Conservation (phyloP, 2,888 invertebrate species). For the Isoperla grammatica region DNA sequence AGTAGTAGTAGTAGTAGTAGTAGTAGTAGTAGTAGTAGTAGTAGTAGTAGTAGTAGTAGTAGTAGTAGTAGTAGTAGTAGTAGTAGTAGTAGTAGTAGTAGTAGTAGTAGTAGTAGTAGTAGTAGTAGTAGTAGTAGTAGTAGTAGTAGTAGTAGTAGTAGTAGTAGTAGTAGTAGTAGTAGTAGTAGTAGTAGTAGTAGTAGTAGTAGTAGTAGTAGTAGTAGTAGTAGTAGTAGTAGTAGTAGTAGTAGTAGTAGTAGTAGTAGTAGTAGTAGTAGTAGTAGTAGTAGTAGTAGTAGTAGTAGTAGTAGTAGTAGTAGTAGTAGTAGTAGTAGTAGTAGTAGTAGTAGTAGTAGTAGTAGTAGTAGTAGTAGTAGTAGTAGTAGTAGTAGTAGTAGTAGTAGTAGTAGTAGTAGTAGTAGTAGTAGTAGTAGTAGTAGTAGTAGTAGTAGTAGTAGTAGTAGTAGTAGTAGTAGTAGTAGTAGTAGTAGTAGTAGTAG, state of each 20-base stretch:
- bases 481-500: neutral
- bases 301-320: constrained; percentile 12
- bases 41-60: constrained; percentile 12
- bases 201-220: constrained; percentile 12
- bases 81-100: constrained; percentile 12
- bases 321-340: constrained; percentile 12
- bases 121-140: constrained; percentile 12
- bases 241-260: constrained; percentile 12
- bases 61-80: constrained; percentile 12
- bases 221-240: constrained; percentile 12
- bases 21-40: constrained; percentile 12
- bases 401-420: neutral
- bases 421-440: neutral
- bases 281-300: constrained; percentile 12
- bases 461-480: neutral
- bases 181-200: constrained; percentile 12
- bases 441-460: neutral
- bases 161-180: constrained; percentile 12
- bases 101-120: constrained; percentile 12
- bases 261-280: constrained; percentile 12
- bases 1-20: neutral
- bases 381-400: neutral
- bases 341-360: constrained; percentile 12
- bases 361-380: neutral
- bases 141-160: constrained; percentile 10